Evolutionary conservation across 2,113 vertebrate genomes (phyloP).

Genomic region (Xyrauchen texanus): DNA sequence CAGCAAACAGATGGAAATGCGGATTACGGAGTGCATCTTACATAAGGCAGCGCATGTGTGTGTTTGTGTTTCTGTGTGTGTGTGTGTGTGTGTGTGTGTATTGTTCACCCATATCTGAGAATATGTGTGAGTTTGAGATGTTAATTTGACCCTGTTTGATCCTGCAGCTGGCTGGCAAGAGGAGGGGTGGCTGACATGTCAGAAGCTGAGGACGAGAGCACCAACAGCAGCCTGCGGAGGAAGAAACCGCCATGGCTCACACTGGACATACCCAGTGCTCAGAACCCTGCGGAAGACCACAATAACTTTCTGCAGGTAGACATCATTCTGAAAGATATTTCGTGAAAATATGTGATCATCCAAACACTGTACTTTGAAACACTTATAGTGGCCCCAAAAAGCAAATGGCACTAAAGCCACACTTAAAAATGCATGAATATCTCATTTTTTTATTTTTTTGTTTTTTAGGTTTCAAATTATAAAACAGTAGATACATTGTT

Average conservation of each 20-base stretch:
- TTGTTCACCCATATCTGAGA: conserved; percentile 16
- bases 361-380: too few relatives aligned
- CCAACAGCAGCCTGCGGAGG: conserved; percentile 85
- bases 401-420: too few relatives aligned
- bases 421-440: too few relatives aligned
- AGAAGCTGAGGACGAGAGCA: conserved; percentile 73
- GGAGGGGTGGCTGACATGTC: conserved; percentile 73
- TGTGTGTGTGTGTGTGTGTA: conserved; percentile 8
- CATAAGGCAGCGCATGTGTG: conserved; percentile 6
- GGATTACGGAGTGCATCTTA: conserved; percentile 31
- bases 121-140: conserved; percentile 24
- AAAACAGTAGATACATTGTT: too few relatives aligned
- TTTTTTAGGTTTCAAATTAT: too few relatives aligned
- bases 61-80: conserved; percentile 24
- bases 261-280: conserved; percentile 82
- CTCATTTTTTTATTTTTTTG: too few relatives aligned
- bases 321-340: not conserved
- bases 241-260: conserved; percentile 93
- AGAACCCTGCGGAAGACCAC: conserved; percentile 73
- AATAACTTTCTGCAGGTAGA: conserved; percentile 75
- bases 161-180: conserved; percentile 70
- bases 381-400: too few relatives aligned
- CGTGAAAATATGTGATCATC: too few relatives aligned
- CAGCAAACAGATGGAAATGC: conserved; percentile 31
- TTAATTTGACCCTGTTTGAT: conserved; percentile 40